Conservation (phyloP, 2,797 vertebrate species). For the Chrysocyon brachyurus region DNA sequence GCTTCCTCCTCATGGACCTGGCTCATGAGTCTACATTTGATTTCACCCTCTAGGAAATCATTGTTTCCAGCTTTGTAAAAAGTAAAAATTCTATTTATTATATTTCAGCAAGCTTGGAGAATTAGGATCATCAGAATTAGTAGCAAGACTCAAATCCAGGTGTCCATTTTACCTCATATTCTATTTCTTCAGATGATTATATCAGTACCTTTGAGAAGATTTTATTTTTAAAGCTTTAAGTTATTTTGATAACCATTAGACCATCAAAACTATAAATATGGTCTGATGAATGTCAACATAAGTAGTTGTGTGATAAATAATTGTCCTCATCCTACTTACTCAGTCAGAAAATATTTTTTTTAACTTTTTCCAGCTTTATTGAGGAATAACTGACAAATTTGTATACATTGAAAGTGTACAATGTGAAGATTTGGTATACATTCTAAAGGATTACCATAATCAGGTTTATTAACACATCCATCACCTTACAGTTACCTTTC, state of each 20-base stretch:
- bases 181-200: conserved; percentile 52
- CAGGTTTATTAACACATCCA: background rate
- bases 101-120: conserved; percentile 41
- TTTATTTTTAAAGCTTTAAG: conserved; percentile 65
- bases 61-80: background rate
- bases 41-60: background rate
- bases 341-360: background rate
- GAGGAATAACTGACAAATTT: background rate
- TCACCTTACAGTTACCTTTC: background rate
- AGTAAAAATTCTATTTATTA: background rate
- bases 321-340: background rate
- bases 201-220: conserved; percentile 66
- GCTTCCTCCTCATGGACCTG: too few species aligned
- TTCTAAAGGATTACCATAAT: background rate
- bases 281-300: background rate
- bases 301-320: background rate
- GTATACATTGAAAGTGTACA: background rate
- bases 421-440: background rate
- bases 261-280: background rate
- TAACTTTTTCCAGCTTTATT: background rate
- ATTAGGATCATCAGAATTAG: conserved; percentile 26
- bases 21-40: accelerated
- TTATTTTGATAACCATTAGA: conserved; percentile 62
- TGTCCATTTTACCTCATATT: background rate
- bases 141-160: background rate